phyloP scores from a whole-genome alignment of 2,113 vertebrate genomes.

The Podocnemis expansa region DNA sequence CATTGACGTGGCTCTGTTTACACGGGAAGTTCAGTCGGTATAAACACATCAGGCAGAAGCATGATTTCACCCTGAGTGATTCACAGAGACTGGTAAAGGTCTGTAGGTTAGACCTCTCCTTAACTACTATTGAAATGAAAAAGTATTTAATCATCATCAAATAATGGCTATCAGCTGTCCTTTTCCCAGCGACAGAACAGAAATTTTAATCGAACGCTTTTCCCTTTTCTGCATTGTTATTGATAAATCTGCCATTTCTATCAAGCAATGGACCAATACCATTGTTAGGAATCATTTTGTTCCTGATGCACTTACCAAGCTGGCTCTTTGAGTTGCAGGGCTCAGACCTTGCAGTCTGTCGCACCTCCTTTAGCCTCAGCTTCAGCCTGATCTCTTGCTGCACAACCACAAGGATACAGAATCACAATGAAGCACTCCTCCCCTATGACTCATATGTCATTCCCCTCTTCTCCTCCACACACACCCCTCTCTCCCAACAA shows the following conservation, averaged over 20 bases:
- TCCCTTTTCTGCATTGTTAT: neutral
- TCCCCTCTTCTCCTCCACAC: neutral
- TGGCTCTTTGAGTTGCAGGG: neutral
- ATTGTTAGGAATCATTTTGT: neutral
- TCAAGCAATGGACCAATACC: neutral
- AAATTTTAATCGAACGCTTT: neutral
- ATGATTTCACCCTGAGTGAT: no score
- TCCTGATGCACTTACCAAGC: neutral
- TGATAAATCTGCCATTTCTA: neutral
- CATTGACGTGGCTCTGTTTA: no score
- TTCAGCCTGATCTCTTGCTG: neutral
- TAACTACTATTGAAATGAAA: neutral
- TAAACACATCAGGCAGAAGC: no score
- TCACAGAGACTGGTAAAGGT: no score
- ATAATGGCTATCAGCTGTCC: neutral
- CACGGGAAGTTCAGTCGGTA: no score
- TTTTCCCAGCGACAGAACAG: neutral
- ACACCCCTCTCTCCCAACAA: neutral
- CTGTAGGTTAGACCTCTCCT: neutral
- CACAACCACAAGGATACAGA: neutral
- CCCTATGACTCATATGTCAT: neutral
- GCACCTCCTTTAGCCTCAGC: neutral
- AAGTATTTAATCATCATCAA: neutral
- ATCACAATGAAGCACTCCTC: neutral
- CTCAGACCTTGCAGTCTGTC: neutral